Evolutionary conservation across 2,113 vertebrate genomes (phyloP), one percentile per base, ranked within the genome.

Genomic region (Ardeotis arabs): DNA sequence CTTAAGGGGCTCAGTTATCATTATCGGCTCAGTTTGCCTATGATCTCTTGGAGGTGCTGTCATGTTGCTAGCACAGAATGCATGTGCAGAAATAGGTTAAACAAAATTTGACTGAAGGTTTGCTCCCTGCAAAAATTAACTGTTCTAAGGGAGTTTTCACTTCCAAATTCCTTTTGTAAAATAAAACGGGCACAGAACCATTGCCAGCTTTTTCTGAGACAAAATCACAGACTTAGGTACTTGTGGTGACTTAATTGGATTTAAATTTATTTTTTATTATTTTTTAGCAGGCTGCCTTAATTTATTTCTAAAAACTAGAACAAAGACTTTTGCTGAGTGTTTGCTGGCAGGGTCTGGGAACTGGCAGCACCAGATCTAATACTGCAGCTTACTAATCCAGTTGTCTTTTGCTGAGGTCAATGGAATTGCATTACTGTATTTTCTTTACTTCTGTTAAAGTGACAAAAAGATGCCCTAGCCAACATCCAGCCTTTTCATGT

Each of bases 221-320:
- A 37, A 81, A 75, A 64, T 69, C 53, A 52, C 28, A 76, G 27
- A 45, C 29, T 62, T 80, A 37, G 10, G 47, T 85, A 76, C 29
- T 73, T 39, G 5, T 47, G 18, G 21, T 85, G 78, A 73, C 12
- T 62, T 77, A 37, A 93, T 5, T 53, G 49, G 82, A 83, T 95
- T 83, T 90, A 86, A 28, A 84, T 94, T 96, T 90, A 86, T 76
- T 85, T 67, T 76, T n/a, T 14, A 70, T 79, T 56, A 53, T 66
- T 55, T 85, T 87, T 87, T 84, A 95, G 70, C 45, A 27, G 49
- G 22, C 29, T 60, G 24, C 23, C 17, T 88, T 90, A 56, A 62
- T 86, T 74, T 93, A 29, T 69, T 92, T 80, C 50, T 68, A 13
- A 88, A 87, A 95, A 77, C 6, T 53, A 74, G 67, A 93, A 63